phyloP scores from a whole-genome alignment of 2,888 invertebrate species.

The Calliopum simillimum region DNA sequence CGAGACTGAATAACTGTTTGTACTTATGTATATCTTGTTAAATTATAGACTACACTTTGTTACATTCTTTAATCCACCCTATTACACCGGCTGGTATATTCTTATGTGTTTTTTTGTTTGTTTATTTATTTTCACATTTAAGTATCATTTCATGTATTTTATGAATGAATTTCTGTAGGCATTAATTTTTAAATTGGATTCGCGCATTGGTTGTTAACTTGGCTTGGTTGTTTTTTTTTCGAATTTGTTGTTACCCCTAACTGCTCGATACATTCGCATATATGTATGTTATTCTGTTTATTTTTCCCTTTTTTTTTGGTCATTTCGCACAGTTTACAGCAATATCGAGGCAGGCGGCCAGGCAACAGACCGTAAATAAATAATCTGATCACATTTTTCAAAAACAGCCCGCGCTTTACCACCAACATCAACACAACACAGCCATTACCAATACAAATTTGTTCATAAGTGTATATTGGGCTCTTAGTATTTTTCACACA shows the following conservation, averaged over 20 bases:
- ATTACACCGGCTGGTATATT: background rate
- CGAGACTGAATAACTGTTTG: too few species aligned
- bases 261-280: too few species aligned
- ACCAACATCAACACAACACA: too few species aligned
- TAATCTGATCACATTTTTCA: constrained; percentile 36
- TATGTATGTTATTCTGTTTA: background rate
- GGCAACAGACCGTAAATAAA: constrained; percentile 33
- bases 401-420: background rate
- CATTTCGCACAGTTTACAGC: constrained; percentile 5
- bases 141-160: constrained; percentile 51
- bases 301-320: background rate
- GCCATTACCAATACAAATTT: too few species aligned
- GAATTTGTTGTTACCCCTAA: too few species aligned
- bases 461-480: too few species aligned
- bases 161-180: constrained; percentile 60
- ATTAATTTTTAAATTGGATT: constrained; percentile 62
- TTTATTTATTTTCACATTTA: constrained; percentile 12
- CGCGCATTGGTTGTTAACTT: background rate
- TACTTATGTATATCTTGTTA: too few species aligned
- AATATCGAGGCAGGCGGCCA: background rate
- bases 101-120: constrained; percentile 3
- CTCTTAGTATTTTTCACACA: background rate
- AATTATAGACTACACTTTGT: too few species aligned
- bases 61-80: constrained; percentile 1
- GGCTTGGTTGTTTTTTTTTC: background rate